These are phyloP conservation scores for Leucophenga varia DNA, from an alignment of 1,140 invertebrate species.

Conservation along the genomic window DNA sequence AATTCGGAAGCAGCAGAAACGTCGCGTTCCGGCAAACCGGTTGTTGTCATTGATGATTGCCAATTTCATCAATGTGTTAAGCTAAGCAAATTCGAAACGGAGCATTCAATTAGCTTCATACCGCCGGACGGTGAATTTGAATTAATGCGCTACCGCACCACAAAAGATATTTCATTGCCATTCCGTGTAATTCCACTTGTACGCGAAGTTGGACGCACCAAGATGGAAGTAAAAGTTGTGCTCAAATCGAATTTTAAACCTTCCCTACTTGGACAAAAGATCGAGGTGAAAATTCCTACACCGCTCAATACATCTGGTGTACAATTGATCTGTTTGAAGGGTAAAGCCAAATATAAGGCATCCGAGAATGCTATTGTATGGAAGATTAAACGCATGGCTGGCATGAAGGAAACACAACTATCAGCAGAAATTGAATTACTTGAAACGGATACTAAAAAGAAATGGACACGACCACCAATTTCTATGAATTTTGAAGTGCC, in stretches of 20 bases:
- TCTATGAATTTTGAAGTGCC: slow-evolving; percentile 99
- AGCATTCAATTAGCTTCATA: slow-evolving; percentile 99
- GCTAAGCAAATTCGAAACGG: slow-evolving; percentile 99
- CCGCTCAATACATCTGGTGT: slow-evolving; percentile 98
- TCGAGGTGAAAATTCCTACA: slow-evolving; percentile 98
- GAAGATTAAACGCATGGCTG: slow-evolving; percentile 99
- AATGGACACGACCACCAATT: slow-evolving; percentile 99
- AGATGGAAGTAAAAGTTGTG: slow-evolving; percentile 99
- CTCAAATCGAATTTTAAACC: slow-evolving; percentile 99
- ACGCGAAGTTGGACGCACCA: slow-evolving; percentile 94
- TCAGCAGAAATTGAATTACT: slow-evolving; percentile 99
- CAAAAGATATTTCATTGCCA: slow-evolving; percentile 98
- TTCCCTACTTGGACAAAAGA: slow-evolving; percentile 96
- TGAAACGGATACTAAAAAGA: slow-evolving; percentile 98
- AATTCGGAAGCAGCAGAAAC: slow-evolving; percentile 77
- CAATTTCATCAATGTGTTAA: slow-evolving; percentile 99
- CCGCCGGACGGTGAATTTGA: slow-evolving; percentile 99
- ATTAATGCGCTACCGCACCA: slow-evolving; percentile 99
- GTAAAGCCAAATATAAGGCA: slow-evolving; percentile 99
- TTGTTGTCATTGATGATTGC: slow-evolving; percentile 99
- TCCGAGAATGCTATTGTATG: slow-evolving; percentile 99
- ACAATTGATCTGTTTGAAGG: slow-evolving; percentile 98
- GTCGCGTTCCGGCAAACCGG: slow-evolving; percentile 85
- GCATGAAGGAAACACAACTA: slow-evolving; percentile 99
- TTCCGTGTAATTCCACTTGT: slow-evolving; percentile 99